phyloP scores from a whole-genome alignment of 37 sponge, comb jelly and placozoan genomes.

The Petrosia ficiformis region DNA sequence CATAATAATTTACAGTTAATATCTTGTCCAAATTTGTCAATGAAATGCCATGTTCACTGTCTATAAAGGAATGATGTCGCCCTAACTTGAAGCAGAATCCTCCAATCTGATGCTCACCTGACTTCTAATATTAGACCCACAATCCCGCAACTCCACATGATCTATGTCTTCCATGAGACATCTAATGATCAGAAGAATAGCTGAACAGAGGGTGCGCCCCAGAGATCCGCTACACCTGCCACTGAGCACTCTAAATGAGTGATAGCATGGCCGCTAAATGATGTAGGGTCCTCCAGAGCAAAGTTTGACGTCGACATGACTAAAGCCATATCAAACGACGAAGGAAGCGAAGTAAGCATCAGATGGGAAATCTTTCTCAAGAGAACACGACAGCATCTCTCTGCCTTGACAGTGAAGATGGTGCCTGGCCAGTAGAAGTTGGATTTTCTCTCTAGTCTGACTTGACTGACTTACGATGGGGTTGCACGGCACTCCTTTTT shows the following conservation, averaged over 20 bases:
- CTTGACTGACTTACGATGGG: too few relatives aligned
- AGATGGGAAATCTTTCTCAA: conserved; percentile 40
- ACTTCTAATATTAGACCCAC: background rate
- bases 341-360: conserved; percentile 79
- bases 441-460: too few relatives aligned
- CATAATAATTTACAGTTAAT: too few relatives aligned
- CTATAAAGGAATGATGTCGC: too few relatives aligned
- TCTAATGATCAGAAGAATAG: too few relatives aligned
- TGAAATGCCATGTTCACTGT: too few relatives aligned
- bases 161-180: too few relatives aligned
- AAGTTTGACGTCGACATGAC: conserved; percentile 8
- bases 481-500: too few relatives aligned
- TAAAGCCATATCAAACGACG: conserved; percentile 18
- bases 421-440: background rate
- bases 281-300: conserved; percentile 31
- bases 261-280: conserved; percentile 77
- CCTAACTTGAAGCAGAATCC: conserved; percentile 13
- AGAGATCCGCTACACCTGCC: conserved; percentile 50
- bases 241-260: conserved; percentile 63
- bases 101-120: conserved; percentile 14
- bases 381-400: conserved; percentile 33
- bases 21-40: too few relatives aligned
- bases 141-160: too few relatives aligned
- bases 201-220: conserved; percentile 54
- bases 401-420: background rate